Conservation (phyloP, 2,888 invertebrate genomes). For the Auanema sp. region DNA sequence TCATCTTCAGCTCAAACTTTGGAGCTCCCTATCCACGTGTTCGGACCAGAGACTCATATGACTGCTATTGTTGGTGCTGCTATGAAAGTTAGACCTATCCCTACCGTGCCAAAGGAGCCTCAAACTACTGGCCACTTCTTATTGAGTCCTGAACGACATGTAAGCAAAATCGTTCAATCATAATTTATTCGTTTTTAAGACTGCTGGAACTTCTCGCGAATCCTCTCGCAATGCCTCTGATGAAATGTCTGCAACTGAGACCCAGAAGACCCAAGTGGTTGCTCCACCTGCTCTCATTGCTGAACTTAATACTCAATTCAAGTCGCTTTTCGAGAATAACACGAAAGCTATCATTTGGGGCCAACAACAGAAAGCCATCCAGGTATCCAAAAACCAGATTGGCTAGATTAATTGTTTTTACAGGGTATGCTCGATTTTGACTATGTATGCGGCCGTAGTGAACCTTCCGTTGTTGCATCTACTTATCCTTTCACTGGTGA, state of each 20-base stretch:
- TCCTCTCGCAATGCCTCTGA: conserved; percentile 18
- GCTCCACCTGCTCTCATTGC: conserved; percentile 9
- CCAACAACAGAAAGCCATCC: conserved; percentile 92
- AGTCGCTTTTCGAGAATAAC: conserved; percentile 55
- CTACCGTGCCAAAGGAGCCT: conserved; percentile 72
- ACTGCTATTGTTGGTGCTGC: conserved; percentile 99
- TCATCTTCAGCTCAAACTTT: conserved; percentile 69
- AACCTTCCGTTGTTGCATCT: conserved; percentile 87
- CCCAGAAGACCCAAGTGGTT: not conserved
- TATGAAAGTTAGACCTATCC: conserved; percentile 83
- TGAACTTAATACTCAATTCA: conserved; percentile 7
- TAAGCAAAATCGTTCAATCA: conserved; percentile 24
- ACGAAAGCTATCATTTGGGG: conserved; percentile 89
- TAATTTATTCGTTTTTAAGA: too few species aligned
- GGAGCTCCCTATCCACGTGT: conserved; percentile 87
- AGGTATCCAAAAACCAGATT: conserved; percentile 33
- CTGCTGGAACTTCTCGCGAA: conserved; percentile 31
- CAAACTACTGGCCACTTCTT: conserved; percentile 87
- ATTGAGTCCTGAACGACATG: conserved; percentile 68
- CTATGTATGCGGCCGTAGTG: conserved; percentile 83
- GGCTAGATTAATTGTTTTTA: too few species aligned
- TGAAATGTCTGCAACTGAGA: conserved; percentile 6
- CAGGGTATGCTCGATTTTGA: conserved; percentile 95
- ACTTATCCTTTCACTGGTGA: conserved; percentile 94
- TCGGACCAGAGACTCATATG: conserved; percentile 99